A percentile compares a stretch with the other conserved stretches of the same genome.
Conservation (phyloP, 2,888 invertebrate species). For the Eilema caniola region DNA sequence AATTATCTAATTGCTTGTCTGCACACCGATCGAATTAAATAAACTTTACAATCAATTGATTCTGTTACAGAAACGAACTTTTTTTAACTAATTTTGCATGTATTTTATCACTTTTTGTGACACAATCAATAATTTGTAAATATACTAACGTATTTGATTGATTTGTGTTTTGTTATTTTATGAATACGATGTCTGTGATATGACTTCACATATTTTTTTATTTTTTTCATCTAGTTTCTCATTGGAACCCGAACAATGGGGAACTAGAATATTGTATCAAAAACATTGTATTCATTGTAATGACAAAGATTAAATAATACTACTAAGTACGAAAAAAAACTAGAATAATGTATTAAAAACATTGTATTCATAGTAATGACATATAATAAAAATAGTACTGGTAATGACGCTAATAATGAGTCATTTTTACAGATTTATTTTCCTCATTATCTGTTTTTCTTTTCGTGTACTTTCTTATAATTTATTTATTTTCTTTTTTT, state of each 20-base stretch:
- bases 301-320: too few relatives aligned
- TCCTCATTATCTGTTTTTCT: background rate
- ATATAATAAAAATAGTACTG: too few relatives aligned
- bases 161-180: constrained; percentile 31
- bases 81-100: constrained; percentile 55
- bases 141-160: constrained; percentile 25
- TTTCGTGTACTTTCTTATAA: background rate
- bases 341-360: constrained; percentile 39
- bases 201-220: constrained; percentile 19
- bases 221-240: constrained; percentile 35
- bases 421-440: constrained; percentile 21
- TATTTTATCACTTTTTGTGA: constrained; percentile 63
- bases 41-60: constrained; percentile 62
- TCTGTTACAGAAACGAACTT: constrained; percentile 68
- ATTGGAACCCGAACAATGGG: constrained; percentile 74
- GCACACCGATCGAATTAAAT: constrained; percentile 20
- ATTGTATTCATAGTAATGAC: constrained; percentile 36
- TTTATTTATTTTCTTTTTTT: constrained; percentile 3
- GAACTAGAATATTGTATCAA: constrained; percentile 42
- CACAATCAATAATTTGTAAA: constrained; percentile 63
- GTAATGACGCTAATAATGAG: constrained; percentile 27
- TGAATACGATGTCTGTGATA: constrained; percentile 54
- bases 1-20: constrained; percentile 37
- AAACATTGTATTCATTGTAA: constrained; percentile 38
- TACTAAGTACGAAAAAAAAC: too few relatives aligned